Conservation (phyloP, 2,888 invertebrate genomes). For the Oegoconia quadripuncta region DNA sequence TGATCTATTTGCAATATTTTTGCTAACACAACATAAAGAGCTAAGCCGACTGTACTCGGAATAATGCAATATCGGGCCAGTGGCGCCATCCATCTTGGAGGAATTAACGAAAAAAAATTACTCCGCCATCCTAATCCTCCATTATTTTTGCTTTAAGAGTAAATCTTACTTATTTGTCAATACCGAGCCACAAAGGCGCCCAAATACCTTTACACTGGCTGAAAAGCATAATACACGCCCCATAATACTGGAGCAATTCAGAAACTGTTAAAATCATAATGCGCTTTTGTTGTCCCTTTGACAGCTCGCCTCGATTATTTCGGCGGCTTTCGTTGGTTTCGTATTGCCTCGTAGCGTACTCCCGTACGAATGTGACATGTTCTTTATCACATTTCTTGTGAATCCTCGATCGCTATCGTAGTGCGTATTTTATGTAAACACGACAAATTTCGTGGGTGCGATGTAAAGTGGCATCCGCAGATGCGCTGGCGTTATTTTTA, state of each 20-base stretch:
- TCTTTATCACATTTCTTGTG: conserved; percentile 54
- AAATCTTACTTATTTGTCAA: conserved; percentile 78
- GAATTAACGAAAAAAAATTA: conserved; percentile 46
- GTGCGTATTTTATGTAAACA: conserved; percentile 75
- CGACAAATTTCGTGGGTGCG: conserved; percentile 66
- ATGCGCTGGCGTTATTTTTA: conserved; percentile 74
- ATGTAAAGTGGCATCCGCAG: conserved; percentile 65
- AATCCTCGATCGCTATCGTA: conserved; percentile 67
- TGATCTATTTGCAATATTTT: conserved; percentile 61
- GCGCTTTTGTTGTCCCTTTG: conserved; percentile 69
- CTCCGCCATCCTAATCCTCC: conserved; percentile 65
- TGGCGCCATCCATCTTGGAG: conserved; percentile 63
- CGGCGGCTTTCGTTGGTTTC: conserved; percentile 45
- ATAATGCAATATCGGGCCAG: conserved; percentile 63
- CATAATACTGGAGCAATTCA: conserved; percentile 73
- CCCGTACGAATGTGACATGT: conserved; percentile 55
- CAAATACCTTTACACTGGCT: conserved; percentile 73
- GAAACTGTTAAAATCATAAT: conserved; percentile 77
- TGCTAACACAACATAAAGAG: conserved; percentile 42
- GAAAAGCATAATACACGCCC: conserved; percentile 75
- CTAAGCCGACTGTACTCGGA: conserved; percentile 36
- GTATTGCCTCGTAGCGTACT: conserved; percentile 47
- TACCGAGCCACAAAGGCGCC: conserved; percentile 74
- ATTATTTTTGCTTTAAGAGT: conserved; percentile 69
- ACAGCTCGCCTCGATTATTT: conserved; percentile 63